phyloP scores from a whole-genome alignment of 2,888 invertebrate genomes.

The Odontothrips loti region DNA sequence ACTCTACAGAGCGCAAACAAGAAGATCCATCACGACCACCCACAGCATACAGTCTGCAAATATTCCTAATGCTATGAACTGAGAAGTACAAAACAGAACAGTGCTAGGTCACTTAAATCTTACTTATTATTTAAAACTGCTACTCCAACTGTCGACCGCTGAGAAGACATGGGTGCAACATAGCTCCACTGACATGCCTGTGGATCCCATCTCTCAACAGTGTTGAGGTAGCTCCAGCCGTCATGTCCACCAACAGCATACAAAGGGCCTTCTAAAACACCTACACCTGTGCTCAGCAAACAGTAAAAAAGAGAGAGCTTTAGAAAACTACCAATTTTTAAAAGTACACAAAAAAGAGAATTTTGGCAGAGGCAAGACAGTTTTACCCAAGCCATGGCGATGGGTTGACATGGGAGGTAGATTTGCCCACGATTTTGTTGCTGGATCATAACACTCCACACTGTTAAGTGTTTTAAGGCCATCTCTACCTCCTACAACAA shows the following conservation, averaged over 20 bases:
- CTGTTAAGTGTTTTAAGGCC: conserved; percentile 91
- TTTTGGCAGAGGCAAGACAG: neutral
- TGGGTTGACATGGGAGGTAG: conserved; percentile 87
- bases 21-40: conserved; percentile 90
- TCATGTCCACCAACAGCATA: conserved; percentile 96
- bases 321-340: neutral
- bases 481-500: conserved; percentile 87
- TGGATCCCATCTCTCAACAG: conserved; percentile 91
- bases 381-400: conserved; percentile 46
- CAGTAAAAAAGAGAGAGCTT: too few relatives aligned
- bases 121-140: conserved; percentile 73
- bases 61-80: neutral
- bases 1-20: conserved; percentile 85
- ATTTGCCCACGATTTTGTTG: conserved; percentile 71
- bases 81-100: conserved; percentile 13
- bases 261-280: conserved; percentile 70
- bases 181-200: conserved; percentile 82
- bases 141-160: conserved; percentile 86
- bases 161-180: conserved; percentile 83
- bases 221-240: conserved; percentile 91
- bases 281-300: conserved; percentile 50
- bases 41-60: conserved; percentile 75
- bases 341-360: neutral
- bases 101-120: conserved; percentile 32
- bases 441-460: conserved; percentile 84